Evolutionary conservation across 2,888 invertebrate species (phyloP), one percentile per base, ranked within the genome.

Genomic region (Molanna angustata): DNA sequence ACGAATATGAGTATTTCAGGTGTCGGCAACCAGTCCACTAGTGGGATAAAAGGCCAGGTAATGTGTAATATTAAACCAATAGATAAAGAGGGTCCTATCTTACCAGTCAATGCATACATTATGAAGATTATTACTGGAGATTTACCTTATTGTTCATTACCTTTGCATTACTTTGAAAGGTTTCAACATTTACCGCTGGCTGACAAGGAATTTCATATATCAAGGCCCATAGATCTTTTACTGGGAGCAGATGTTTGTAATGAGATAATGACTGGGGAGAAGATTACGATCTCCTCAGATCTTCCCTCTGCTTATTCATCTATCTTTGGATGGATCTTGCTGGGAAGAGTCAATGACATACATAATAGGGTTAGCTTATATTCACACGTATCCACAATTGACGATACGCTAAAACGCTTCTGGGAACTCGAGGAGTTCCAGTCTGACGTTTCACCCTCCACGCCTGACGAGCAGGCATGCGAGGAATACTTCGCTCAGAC

Each of bases 371-470:
- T n/a, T n/a, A n/a, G n/a, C n/a, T n/a, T n/a, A n/a, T n/a, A n/a
- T n/a, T n/a, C n/a, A n/a, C n/a, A n/a, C n/a, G n/a, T n/a, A n/a
- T n/a, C 18, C 4, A 37, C 37, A 17, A 9, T 37, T 4, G 37
- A 37, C 11, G 18, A 37, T 11, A 6, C 18, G 3, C 16, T 37
- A 18, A 3, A 37, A 16, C 37, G 17, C 9, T 37, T 16, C 18
- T 37, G 37, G 37, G 37, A 37, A 37, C 16, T 18, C 17, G 37
- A 37, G 11, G 18, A 37, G 3, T 37, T 37, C 16, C 37, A n/a
- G n/a, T n/a, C 37, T 17, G 4, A 37, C 16, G 14, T 3, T n/a
- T 17, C 14, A 3, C 17, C 16, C 16, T 16, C 3, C 4, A 37
- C 3, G 37, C 17, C 2, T 6, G 17, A 37, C 3, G 37, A 3